Evolutionary conservation across 1,140 invertebrate species (phyloP).

Genomic region (Apis cerana): DNA sequence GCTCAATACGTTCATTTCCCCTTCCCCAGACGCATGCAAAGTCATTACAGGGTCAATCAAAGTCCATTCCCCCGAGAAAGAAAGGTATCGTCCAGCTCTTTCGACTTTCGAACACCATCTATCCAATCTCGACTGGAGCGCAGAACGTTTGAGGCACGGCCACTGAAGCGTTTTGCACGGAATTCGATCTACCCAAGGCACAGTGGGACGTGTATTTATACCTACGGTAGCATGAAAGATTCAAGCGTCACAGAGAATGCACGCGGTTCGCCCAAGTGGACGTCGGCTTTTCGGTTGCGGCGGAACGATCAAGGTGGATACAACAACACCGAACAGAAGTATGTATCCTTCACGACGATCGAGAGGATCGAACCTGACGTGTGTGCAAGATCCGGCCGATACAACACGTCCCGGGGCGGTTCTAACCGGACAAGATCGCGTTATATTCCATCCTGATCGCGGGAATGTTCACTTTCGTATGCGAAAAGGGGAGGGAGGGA

Average conservation of each 20-base stretch:
- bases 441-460: constrained; percentile 56
- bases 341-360: constrained; percentile 3
- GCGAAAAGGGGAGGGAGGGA: constrained; percentile 55
- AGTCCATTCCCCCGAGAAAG: too few species aligned
- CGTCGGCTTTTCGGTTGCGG: constrained; percentile 7
- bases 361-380: constrained; percentile 39
- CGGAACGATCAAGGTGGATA: constrained; percentile 25
- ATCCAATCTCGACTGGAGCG: not conserved
- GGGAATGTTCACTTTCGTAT: constrained; percentile 69
- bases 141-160: not conserved
- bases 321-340: not conserved
- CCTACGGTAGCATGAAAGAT: constrained; percentile 40
- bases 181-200: constrained; percentile 20
- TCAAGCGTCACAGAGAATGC: constrained; percentile 32
- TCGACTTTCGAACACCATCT: not conserved
- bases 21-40: too few species aligned
- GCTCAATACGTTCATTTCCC: too few species aligned
- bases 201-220: constrained; percentile 32
- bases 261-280: not conserved
- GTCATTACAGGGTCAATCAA: not conserved
- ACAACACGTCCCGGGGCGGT: constrained; percentile 35
- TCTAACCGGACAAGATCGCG: constrained; percentile 57
- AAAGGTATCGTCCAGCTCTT: not conserved
- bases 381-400: not conserved
- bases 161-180: constrained; percentile 1